Evolutionary conservation across 2,797 vertebrate genomes (phyloP), one percentile per base, ranked within the genome.

Genomic region (Catharus ustulatus): DNA sequence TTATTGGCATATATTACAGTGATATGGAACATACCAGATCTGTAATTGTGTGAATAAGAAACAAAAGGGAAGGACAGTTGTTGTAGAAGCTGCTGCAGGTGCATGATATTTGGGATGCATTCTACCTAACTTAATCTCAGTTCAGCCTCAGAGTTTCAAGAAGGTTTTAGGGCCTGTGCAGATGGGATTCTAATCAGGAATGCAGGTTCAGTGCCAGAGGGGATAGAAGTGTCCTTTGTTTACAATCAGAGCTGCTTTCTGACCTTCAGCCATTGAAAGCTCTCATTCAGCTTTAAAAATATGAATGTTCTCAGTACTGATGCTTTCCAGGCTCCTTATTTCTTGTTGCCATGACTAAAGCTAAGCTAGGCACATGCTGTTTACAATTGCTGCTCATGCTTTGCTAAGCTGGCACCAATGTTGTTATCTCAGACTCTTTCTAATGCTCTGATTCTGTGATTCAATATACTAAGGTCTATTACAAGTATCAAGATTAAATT

Each of bases 241-340:
- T 91, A 80, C 58, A 57, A 43, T 71, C 68, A 83, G 87, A 80
- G 73, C 79, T 74, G 69, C 69, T 85, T 94, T 92, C 69, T 84
- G 95, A 92, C 64, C 61, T 96, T 94, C 82, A 80, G 30, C 40
- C 58, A 48, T 29, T 87, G 76, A 91, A 91, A 87, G 62, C 49
- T 89, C 72, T 74, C 64, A 77, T 73, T 94, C 73, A 80, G 68
- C 68, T 87, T 93, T 87, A 49, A 92, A 94, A 93, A 81, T 83
- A 78, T 46, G 49, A 80, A 78, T 89, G 45, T 87, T 84, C 66
- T 87, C 61, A 77, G 61, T 63, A 11, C 45, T 73, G 78, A 45
- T 63, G 72, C 29, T 59, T 91, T 89, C 57, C 62, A 92, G 79
- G 81, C 78, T 58, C 85, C 43, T 59, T 43, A 64, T 77, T 93